These are phyloP conservation scores for Drosophila quadrilineata DNA, from an alignment of 1,140 invertebrate species.

Conservation along the genomic window DNA sequence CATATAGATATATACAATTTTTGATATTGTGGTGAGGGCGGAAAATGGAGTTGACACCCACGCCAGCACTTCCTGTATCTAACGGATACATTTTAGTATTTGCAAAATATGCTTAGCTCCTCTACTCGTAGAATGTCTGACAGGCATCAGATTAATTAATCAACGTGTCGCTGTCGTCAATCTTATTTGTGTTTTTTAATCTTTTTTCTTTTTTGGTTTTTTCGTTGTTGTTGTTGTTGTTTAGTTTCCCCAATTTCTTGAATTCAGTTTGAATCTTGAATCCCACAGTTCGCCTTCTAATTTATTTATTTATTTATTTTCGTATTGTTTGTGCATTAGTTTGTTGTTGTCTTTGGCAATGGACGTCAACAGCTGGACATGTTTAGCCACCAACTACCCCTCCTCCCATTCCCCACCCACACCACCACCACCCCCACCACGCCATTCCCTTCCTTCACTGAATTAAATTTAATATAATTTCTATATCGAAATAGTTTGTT, in stretches of 20 bases:
- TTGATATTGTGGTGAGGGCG: not conserved
- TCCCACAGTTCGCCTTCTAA: conserved; percentile 30
- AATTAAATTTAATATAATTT: conserved; percentile 57
- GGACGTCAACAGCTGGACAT: conserved; percentile 72
- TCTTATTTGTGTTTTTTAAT: conserved; percentile 40
- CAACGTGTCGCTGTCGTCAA: conserved; percentile 75
- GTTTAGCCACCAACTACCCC: conserved; percentile 14
- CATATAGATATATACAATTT: conserved; percentile 17
- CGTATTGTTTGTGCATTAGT: conserved; percentile 31
- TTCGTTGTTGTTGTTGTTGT: no score
- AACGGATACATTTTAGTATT: conserved; percentile 42
- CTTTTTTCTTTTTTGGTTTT: no score
- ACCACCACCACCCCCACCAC: not conserved
- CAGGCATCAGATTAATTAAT: conserved; percentile 73
- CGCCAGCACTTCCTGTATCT: conserved; percentile 52
- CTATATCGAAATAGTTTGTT: conserved; percentile 66
- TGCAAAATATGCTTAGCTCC: no score
- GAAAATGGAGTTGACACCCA: not conserved
- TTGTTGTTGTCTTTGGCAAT: conserved; percentile 41
- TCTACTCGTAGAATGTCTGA: conserved; percentile 52
- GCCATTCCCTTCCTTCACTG: not conserved
- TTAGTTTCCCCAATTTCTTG: conserved; percentile 1
- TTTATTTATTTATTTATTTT: conserved; percentile 74
- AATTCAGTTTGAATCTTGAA: conserved; percentile 53
- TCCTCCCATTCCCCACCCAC: not conserved